phyloP scores from a whole-genome alignment of 2,797 vertebrate species.

The Myripristis murdjan region DNA sequence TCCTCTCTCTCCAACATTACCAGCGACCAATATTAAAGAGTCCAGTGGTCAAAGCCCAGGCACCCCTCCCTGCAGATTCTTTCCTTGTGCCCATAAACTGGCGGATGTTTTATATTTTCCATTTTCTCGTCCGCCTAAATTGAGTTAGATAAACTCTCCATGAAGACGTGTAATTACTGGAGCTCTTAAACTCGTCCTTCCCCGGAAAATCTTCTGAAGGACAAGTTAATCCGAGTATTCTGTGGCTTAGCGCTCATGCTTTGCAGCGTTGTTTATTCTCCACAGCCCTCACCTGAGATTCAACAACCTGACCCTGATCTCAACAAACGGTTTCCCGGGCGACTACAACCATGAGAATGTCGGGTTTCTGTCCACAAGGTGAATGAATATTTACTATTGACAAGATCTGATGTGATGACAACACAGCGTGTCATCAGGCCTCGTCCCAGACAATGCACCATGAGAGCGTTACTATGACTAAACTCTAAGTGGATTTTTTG shows the following conservation, averaged over 20 bases:
- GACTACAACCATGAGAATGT: constrained; percentile 65
- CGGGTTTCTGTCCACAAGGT: constrained; percentile 93
- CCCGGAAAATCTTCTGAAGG: background rate
- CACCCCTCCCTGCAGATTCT: background rate
- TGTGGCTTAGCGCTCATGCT: constrained; percentile 4
- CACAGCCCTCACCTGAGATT: constrained; percentile 92
- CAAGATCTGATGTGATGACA: background rate
- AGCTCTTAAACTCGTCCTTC: constrained; percentile 7
- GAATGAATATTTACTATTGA: constrained; percentile 32
- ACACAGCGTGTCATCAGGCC: background rate
- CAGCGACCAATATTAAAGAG: too few relatives aligned
- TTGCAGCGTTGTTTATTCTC: constrained; percentile 38
- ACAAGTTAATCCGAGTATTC: background rate
- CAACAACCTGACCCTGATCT: constrained; percentile 93
- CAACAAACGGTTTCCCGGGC: constrained; percentile 88
- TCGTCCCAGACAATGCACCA: too few relatives aligned
- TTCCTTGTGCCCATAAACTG: background rate
- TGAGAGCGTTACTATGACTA: too few relatives aligned
- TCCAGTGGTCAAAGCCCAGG: too few relatives aligned
- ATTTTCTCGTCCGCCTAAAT: background rate
- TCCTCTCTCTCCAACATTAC: background rate
- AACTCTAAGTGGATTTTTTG: too few relatives aligned
- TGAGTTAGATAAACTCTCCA: background rate
- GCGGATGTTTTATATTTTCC: background rate
- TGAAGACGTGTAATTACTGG: background rate